A percentile compares a stretch with the other conserved stretches of the same genome.
These are phyloP conservation scores for Metacarcinus magister DNA, from an alignment of 2,888 invertebrate species.

Conservation along the genomic window DNA sequence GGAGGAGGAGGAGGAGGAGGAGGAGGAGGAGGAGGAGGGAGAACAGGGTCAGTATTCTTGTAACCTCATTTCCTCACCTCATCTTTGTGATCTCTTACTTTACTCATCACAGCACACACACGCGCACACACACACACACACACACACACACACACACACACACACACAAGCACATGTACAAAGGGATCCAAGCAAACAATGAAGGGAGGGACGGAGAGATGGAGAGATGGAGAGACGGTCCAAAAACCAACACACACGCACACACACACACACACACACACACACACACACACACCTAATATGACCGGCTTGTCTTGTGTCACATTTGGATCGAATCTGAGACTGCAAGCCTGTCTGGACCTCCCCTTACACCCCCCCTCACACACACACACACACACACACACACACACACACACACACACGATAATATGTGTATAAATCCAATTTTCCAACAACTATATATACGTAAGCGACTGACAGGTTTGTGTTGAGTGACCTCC, in stretches of 20 bases:
- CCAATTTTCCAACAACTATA: not conserved
- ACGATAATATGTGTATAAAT: not conserved
- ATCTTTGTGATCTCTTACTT: not conserved
- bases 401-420: constrained; percentile 43
- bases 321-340: not conserved
- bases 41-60: not conserved
- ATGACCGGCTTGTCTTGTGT: not conserved
- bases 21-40: not conserved
- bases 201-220: constrained; percentile 1
- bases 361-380: not conserved
- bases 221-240: not conserved
- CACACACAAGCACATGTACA: not conserved
- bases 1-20: constrained; percentile 15
- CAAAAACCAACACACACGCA: not conserved
- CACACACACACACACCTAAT: constrained; percentile 21
- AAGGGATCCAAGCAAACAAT: not conserved
- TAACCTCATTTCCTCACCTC: not conserved
- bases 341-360: not conserved
- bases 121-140: constrained; percentile 17
- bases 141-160: constrained; percentile 16
- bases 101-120: constrained; percentile 6
- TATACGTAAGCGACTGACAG: not conserved
- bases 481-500: not conserved
- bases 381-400: constrained; percentile 17
- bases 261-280: constrained; percentile 44